Evolutionary conservation across 2,888 invertebrate species (phyloP).

Genomic region (Sipha maydis): DNA sequence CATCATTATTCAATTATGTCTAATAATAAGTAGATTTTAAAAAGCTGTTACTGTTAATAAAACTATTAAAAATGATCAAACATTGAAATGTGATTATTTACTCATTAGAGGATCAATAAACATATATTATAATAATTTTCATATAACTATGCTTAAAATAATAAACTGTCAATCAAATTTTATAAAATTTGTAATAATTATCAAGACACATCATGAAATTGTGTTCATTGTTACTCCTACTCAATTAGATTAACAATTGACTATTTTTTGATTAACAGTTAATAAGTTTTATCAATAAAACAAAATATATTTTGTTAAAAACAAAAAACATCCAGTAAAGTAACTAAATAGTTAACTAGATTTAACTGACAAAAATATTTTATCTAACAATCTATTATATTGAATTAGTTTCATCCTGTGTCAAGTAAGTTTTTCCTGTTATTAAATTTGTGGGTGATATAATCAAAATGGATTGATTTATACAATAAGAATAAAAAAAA

Average conservation of each 20-base stretch:
- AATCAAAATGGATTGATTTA: background rate
- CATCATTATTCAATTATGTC: too few relatives aligned
- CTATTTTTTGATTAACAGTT: background rate
- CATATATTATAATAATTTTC: too few relatives aligned
- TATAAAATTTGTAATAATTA: too few relatives aligned
- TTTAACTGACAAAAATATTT: background rate
- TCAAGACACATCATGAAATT: background rate
- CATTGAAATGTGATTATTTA: too few relatives aligned
- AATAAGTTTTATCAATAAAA: background rate
- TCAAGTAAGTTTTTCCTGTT: background rate
- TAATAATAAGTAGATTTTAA: too few relatives aligned
- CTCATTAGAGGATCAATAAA: too few relatives aligned
- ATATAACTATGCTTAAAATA: too few relatives aligned
- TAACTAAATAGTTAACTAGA: background rate
- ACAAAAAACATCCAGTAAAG: too few relatives aligned
- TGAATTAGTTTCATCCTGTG: slow-evolving; percentile 37
- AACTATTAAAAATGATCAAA: too few relatives aligned
- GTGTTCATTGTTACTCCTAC: background rate
- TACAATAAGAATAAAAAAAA: background rate
- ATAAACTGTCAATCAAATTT: too few relatives aligned
- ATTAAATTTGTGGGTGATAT: background rate
- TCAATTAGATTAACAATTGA: background rate
- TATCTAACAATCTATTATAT: background rate
- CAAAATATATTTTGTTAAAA: too few relatives aligned
- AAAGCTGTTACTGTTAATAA: too few relatives aligned